These are phyloP conservation scores for Camponotus floridanus DNA, from an alignment of 1,140 invertebrate species.

Conservation along the genomic window DNA sequence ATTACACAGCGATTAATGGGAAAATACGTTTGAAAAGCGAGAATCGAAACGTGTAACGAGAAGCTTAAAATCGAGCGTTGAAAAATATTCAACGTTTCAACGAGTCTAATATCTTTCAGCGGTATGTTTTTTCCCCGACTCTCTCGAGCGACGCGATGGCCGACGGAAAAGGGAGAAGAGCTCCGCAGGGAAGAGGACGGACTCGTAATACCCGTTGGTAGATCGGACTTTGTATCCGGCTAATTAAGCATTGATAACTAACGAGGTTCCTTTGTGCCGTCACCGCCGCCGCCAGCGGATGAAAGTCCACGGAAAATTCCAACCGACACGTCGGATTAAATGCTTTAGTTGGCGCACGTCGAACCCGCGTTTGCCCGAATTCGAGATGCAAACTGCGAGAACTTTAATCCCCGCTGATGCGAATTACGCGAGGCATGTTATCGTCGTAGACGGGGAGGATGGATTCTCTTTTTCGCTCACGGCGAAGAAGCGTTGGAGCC, in stretches of 20 bases:
- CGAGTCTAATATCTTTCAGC: not conserved
- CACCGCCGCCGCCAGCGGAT: constrained; percentile 42
- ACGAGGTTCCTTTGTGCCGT: constrained; percentile 74
- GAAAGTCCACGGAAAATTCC: constrained; percentile 70
- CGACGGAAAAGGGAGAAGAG: constrained; percentile 1
- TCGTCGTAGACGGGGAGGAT: not conserved
- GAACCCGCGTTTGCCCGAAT: constrained; percentile 46
- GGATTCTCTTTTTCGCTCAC: not conserved
- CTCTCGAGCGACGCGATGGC: constrained; percentile 25
- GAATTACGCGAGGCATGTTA: constrained; percentile 45
- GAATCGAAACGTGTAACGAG: not conserved
- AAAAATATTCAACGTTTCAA: constrained; percentile 10
- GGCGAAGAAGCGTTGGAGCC: not conserved
- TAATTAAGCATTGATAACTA: constrained; percentile 80
- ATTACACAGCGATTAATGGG: not conserved
- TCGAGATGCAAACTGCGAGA: constrained; percentile 33
- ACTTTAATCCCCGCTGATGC: constrained; percentile 66
- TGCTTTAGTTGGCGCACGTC: constrained; percentile 50
- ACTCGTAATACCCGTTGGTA: constrained; percentile 37
- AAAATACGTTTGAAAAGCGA: not conserved
- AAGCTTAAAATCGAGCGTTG: not conserved
- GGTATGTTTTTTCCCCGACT: not conserved
- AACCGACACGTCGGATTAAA: constrained; percentile 72
- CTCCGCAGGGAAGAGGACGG: not conserved
- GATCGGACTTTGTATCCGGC: constrained; percentile 65